Conservation (phyloP, 1,140 invertebrate species). For the Leptonema lineaticorne region DNA sequence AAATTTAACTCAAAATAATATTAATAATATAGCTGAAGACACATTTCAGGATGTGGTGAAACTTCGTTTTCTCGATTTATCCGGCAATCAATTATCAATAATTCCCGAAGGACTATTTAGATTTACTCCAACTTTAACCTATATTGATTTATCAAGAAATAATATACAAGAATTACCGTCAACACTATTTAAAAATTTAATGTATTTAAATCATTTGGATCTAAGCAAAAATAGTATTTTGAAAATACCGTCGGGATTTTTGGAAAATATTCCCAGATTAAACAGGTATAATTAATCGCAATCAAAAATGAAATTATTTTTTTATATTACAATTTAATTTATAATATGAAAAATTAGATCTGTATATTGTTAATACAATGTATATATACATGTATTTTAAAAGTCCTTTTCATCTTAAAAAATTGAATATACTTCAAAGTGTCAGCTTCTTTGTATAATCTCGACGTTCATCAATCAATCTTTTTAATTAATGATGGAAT, state of each 20-base stretch:
- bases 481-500: conserved; percentile 13
- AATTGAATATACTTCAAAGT: not conserved
- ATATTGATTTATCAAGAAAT: conserved; percentile 22
- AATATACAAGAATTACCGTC: conserved; percentile 12
- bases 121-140: not conserved
- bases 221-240: conserved; percentile 24
- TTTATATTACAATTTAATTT: not conserved
- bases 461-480: conserved; percentile 9
- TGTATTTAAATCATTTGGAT: conserved; percentile 20
- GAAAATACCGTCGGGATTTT: not conserved
- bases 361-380: not conserved
- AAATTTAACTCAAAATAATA: conserved; percentile 24
- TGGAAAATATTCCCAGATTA: not conserved
- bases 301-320: not conserved
- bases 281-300: not conserved
- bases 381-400: too few species aligned
- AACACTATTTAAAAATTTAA: conserved; percentile 10
- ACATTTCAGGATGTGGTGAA: conserved; percentile 9
- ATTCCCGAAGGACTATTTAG: conserved; percentile 18
- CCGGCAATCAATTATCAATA: conserved; percentile 19
- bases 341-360: not conserved
- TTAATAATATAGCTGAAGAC: not conserved
- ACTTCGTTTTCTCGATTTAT: conserved; percentile 24
- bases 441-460: conserved; percentile 4
- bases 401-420: not conserved